phyloP scores from a whole-genome alignment of 53 echinoderm and acorn worm species.

The Henricia sp. region DNA sequence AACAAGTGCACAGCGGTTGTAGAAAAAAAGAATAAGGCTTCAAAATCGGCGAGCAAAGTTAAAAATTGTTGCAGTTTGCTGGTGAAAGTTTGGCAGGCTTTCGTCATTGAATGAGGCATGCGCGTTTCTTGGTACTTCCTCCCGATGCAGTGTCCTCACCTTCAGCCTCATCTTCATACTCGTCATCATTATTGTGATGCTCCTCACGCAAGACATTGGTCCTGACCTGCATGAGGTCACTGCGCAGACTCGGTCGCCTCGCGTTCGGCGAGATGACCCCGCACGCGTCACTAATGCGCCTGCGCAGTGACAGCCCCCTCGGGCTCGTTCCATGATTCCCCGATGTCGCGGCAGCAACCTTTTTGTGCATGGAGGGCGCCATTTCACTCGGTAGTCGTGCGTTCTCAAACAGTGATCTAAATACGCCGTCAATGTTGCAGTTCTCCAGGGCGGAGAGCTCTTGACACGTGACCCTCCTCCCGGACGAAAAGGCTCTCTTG shows the following conservation, averaged over 20 bases:
- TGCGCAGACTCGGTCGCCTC: slow-evolving; percentile 89
- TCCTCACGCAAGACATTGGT: slow-evolving; percentile 78
- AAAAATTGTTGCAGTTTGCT: neutral
- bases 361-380: slow-evolving; percentile 83
- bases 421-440: slow-evolving; percentile 82
- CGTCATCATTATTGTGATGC: slow-evolving; percentile 75
- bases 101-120: slow-evolving; percentile 54
- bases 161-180: slow-evolving; percentile 79
- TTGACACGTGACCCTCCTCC: slow-evolving; percentile 78
- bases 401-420: slow-evolving; percentile 85
- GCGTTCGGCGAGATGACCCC: slow-evolving; percentile 89
- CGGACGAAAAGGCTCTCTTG: slow-evolving; percentile 72
- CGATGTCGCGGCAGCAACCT: slow-evolving; percentile 73
- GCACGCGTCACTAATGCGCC: slow-evolving; percentile 92
- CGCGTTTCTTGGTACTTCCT: slow-evolving; percentile 50
- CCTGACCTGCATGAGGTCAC: slow-evolving; percentile 90
- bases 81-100: neutral
- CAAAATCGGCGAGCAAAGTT: neutral
- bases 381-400: slow-evolving; percentile 89
- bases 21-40: slow-evolving; percentile 5
- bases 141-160: slow-evolving; percentile 55
- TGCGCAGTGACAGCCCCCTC: slow-evolving; percentile 75
- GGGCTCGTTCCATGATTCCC: slow-evolving; percentile 64
- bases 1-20: neutral
- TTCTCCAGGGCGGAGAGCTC: slow-evolving; percentile 87